Evolutionary conservation across 2,888 invertebrate species (phyloP).

Genomic region (Acanthosepion pharaonis): DNA sequence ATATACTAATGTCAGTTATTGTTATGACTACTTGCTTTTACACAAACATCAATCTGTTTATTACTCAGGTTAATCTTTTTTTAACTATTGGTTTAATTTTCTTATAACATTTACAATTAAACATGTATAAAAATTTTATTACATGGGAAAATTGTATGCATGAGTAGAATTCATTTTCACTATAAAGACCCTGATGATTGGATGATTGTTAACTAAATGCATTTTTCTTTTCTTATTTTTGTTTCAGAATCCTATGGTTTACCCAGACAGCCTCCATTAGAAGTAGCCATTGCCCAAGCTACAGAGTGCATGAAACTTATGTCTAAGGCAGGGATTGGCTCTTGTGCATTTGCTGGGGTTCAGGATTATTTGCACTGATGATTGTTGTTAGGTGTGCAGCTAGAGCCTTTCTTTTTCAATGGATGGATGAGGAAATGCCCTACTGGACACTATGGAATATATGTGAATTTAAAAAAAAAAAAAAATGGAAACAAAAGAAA

Average conservation of each 20-base stretch:
- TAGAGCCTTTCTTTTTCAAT: background rate
- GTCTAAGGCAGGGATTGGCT: slow-evolving; percentile 90
- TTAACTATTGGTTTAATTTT: no score
- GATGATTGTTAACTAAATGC: background rate
- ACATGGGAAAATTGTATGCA: background rate
- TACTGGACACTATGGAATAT: slow-evolving; percentile 35
- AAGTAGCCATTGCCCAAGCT: slow-evolving; percentile 92
- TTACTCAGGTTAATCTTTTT: no score
- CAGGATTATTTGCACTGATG: slow-evolving; percentile 77
- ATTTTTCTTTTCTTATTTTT: background rate
- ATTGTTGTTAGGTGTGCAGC: slow-evolving; percentile 1
- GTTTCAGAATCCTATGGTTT: slow-evolving; percentile 89
- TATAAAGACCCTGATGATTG: background rate
- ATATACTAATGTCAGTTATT: no score
- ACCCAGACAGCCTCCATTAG: slow-evolving; percentile 92
- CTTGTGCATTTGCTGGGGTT: slow-evolving; percentile 95
- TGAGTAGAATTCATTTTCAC: background rate
- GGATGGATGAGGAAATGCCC: background rate
- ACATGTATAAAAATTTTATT: background rate
- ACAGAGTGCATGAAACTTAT: slow-evolving; percentile 90
- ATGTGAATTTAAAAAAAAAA: background rate
- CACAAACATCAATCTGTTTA: no score
- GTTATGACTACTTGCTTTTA: no score
- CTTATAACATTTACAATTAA: no score
- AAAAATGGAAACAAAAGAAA: background rate